These are phyloP conservation scores for Lates japonicus DNA, from an alignment of 2,797 vertebrate genomes.

Conservation along the genomic window DNA sequence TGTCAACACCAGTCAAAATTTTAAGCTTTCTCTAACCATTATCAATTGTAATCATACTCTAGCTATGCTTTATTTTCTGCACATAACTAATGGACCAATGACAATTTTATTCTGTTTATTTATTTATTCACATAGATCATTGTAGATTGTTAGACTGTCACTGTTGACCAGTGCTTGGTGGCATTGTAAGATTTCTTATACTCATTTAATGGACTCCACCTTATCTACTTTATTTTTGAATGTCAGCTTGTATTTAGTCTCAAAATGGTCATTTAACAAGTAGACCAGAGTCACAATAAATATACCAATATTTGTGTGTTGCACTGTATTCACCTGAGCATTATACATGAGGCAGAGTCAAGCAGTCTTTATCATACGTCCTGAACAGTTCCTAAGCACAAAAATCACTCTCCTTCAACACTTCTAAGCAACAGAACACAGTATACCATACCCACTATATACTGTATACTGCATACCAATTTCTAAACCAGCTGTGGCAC, in stretches of 20 bases:
- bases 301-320: background rate
- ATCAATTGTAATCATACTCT: background rate
- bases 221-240: background rate
- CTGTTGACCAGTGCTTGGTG: too few species aligned
- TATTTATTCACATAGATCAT: too few species aligned
- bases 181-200: too few species aligned
- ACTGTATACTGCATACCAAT: background rate
- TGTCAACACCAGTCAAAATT: background rate
- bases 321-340: background rate
- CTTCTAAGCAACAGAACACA: background rate
- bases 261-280: background rate
- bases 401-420: background rate
- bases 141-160: background rate
- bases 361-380: background rate
- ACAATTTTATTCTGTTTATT: background rate
- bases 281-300: background rate
- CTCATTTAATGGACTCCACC: background rate
- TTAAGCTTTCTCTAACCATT: too few species aligned
- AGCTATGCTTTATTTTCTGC: background rate
- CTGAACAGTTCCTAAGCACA: background rate
- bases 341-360: background rate
- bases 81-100: background rate
- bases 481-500: slow-evolving; percentile 2
- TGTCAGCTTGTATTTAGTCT: background rate
- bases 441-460: background rate